phyloP scores from a whole-genome alignment of 2,797 vertebrate genomes.

The Pterois miles region DNA sequence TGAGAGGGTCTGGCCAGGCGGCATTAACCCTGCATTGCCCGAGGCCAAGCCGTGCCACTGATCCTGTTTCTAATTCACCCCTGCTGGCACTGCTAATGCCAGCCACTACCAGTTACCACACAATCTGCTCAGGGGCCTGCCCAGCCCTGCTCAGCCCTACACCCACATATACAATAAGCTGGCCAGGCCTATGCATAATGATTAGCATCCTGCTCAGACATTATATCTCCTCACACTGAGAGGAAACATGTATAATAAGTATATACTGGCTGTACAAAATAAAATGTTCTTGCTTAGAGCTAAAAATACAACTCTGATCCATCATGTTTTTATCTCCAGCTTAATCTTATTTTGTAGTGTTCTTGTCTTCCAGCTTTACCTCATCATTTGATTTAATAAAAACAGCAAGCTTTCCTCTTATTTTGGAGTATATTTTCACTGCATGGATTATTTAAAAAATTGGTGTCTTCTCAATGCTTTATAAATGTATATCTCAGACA shows the following conservation, averaged over 20 bases:
- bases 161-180: constrained; percentile 50
- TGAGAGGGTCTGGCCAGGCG: constrained; percentile 67
- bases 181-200: constrained; percentile 42
- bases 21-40: constrained; percentile 79
- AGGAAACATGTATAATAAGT: background rate
- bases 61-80: constrained; percentile 83
- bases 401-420: background rate
- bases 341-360: background rate
- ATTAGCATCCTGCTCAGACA: constrained; percentile 36
- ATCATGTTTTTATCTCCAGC: background rate
- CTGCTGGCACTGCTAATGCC: constrained; percentile 78
- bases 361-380: background rate
- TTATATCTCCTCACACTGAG: background rate
- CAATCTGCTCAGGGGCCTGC: constrained; percentile 79
- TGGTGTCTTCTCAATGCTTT: background rate
- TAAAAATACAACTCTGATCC: background rate
- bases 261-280: background rate
- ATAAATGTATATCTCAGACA: background rate
- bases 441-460: background rate
- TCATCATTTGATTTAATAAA: background rate
- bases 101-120: constrained; percentile 76
- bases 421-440: background rate
- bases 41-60: constrained; percentile 73
- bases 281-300: background rate
- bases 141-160: constrained; percentile 52